Base-by-base conservation (phyloP, 1,140 invertebrate genomes). In the Dreissena polymorpha region DNA sequence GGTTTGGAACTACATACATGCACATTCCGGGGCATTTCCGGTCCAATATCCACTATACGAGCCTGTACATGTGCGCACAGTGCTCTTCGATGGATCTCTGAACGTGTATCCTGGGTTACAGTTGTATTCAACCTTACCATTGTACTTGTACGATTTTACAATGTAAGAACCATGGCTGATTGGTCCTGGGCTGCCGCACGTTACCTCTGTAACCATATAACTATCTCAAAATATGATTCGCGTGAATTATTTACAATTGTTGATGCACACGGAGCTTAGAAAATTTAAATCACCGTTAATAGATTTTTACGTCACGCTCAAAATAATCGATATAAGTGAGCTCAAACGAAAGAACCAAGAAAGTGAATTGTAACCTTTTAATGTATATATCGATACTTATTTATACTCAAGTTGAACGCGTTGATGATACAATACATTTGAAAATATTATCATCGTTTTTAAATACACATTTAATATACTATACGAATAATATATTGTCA, bases 11-110 rank as follows among this genome's bases (percentile, higher is more conserved):
- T n/a, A 60, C 71, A 21, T 75, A 75, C 73, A 75, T 18, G 50
- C 10, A 23, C 73, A 75, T n/a, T 21, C 49, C 0, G 73, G 73
- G 13, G 39, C 7, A 18, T 39, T 63, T 50, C 73, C 73, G 16
- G 53, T 63, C 73, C 73, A 75, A 39, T 75, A 49, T 63, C 73
- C 73, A 75, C 49, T 39, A 39, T 39, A 39, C 8, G 39, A n/a
- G 5, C 49, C 21, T 18, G 25, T 65, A 39, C 73, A 75, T 18
- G 57, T 75, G 2, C 73, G 23, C 7, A 39, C 49, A 39, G 3
- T 39, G 18, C 55, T 16, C 50, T 29, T 12, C 0, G 73, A 39
- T 16, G 57, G 57, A 65, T 60, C 53, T n/a, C 55, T 75, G 23
- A 75, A 63, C 13, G 49, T 75, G 53, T 75, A 75, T n/a, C 64